Evolutionary conservation across 2,888 invertebrate genomes (phyloP), one percentile per base, ranked within the genome.

Genomic region (Lepidochrysops patricia): DNA sequence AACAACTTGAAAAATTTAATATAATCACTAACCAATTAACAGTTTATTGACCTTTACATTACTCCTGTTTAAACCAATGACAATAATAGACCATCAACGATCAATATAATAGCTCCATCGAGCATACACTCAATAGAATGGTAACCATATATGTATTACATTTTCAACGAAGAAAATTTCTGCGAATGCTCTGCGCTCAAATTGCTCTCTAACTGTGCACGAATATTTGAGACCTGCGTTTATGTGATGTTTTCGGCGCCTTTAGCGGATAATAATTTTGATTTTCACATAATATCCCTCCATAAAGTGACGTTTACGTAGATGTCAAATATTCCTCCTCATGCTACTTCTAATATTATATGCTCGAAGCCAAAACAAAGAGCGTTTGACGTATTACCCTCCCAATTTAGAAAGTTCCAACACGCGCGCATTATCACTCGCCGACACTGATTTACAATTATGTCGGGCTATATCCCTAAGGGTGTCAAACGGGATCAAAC

Each of bases 401-500:
- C 15, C 54, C 54, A 12, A 54, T 32, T 54, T 19, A 32, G 19
- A 19, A 15, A 19, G 12, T 7, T 15, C 50, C 48, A 15, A 59
- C 69, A 66, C 64, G 67, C 66, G 66, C 66, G 67, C 69, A 70
- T 69, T 70, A 69, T 70, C 70, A 68, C 79, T 81, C 80, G 82
- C 82, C 80, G 82, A 75, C 72, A 74, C 74, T 80, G 80, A 84
- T 84, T 84, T 83, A 84, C 78, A 80, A 79, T 76, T 74, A 64
- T 66, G 72, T 63, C 72, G 75, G 75, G 76, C 84, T 77, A 80
- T 78, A 75, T 75, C 74, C 69, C 56, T 57, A 61, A 35, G 60
- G 56, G 60, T 66, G 61, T 63, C 61, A 60, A 57, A 58, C 57
- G 50, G 61, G 58, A 58, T 63, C 60, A 57, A 43, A 12, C 27